Percentiles rank a stretch among this genome's conserved stretches.
Conservation (phyloP, 2,888 invertebrate genomes). For the Pseudanteris insignis region DNA sequence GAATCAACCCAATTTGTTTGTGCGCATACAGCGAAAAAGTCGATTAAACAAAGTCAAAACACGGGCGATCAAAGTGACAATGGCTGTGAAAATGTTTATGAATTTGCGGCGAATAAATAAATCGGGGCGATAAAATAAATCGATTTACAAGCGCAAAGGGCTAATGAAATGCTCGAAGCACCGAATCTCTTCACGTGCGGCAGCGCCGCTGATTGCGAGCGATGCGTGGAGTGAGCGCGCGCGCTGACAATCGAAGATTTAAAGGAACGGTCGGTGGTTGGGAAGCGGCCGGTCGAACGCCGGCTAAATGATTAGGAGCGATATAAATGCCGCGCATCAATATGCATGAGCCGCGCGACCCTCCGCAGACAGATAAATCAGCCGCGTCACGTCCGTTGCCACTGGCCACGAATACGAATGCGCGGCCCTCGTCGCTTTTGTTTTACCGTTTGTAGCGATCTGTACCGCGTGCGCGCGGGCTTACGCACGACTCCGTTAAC, state of each 20-base stretch:
- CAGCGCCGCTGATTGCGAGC: not conserved
- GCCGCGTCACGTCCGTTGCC: slow-evolving; percentile 22
- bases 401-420: too few species aligned
- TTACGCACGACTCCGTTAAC: slow-evolving; percentile 25
- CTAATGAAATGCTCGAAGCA: too few species aligned
- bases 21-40: too few species aligned
- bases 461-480: slow-evolving; percentile 5
- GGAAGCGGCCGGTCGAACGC: slow-evolving; percentile 18
- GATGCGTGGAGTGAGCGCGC: not conserved
- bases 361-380: slow-evolving; percentile 49
- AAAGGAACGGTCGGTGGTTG: slow-evolving; percentile 10
- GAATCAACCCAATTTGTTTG: too few species aligned
- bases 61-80: too few species aligned
- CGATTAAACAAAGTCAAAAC: too few species aligned
- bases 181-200: not conserved
- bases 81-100: too few species aligned
- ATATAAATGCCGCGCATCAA: slow-evolving; percentile 44
- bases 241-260: slow-evolving; percentile 5
- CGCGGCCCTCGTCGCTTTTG: slow-evolving; percentile 15
- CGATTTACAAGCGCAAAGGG: too few species aligned
- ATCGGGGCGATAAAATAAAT: not conserved
- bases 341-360: slow-evolving; percentile 48
- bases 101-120: not conserved
- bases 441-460: slow-evolving; percentile 13
- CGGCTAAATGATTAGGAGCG: slow-evolving; percentile 46